These are phyloP conservation scores for Chloropsis cyanopogon DNA, from an alignment of 2,113 vertebrate genomes.

Conservation along the genomic window DNA sequence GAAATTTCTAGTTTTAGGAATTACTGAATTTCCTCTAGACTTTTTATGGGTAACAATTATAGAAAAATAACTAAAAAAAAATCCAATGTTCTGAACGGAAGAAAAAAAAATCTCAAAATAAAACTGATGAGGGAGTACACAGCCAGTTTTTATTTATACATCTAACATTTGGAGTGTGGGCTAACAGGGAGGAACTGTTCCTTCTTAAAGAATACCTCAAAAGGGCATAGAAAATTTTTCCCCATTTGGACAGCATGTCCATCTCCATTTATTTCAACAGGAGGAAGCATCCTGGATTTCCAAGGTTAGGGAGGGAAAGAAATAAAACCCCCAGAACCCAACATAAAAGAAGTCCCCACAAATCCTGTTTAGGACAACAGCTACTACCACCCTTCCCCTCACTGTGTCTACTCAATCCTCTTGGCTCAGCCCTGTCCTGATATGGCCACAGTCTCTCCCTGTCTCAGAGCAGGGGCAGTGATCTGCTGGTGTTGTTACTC, in stretches of 20 bases:
- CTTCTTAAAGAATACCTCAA: neutral
- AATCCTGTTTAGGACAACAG: neutral
- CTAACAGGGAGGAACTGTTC: slow-evolving; percentile 27
- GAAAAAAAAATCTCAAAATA: neutral
- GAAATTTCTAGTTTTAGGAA: neutral
- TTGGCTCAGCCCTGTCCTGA: neutral
- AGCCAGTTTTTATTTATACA: slow-evolving; percentile 29
- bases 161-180: slow-evolving; percentile 31
- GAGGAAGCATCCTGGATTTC: neutral
- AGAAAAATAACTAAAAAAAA: neutral
- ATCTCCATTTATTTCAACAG: neutral
- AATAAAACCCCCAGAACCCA: neutral
- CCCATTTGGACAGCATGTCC: neutral
- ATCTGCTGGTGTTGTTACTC: neutral
- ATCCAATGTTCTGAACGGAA: neutral
- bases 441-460: neutral
- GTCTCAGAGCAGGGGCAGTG: neutral
- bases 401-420: neutral
- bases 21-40: neutral
- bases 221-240: neutral
- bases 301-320: neutral
- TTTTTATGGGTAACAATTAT: neutral
- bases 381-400: neutral
- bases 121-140: neutral
- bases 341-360: neutral